Evolutionary conservation across 2,113 vertebrate species (phyloP), one percentile per base, ranked within the genome.

Genomic region (Amphiprion percula): DNA sequence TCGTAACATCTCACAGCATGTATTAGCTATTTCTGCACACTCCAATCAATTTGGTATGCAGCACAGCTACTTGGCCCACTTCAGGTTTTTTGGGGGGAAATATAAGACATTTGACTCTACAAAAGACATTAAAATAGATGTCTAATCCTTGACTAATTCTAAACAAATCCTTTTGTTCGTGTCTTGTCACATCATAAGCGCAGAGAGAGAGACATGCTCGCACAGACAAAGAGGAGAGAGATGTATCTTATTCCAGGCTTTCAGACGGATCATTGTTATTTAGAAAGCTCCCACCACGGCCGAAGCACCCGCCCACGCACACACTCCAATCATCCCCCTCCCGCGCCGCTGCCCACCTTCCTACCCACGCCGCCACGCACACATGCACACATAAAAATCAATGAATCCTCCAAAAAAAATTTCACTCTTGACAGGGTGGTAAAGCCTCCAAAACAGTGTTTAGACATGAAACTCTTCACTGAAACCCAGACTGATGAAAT

Each of bases 91-190:
- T 63, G 59, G 26, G 70, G 59, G 26, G 70, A 70, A 79, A 41
- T 61, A 24, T 23, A 77, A 82, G 61, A 79, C 77, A 67, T 74
- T 77, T 58, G 68, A 88, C 69, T 88, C 15, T 15, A 91, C 87
- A 91, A 81, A 90, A 83, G 86, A 83, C 60, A 9, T 86, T 70
- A 70, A 89, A 91, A 89, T 88, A 87, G 88, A 88, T 23, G 68
- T 82, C 83, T 93, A 89, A 91, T 90, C 88, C 88, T 69, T 37
- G 37, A 80, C 88, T 86, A 88, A 92, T 89, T 87, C 87, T 11
- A 78, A 62, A 46, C 81, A 63, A 82, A 80, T 90, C 86, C 84
- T 80, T 87, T 85, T 90, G 85, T 90, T 87, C 49, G 2, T 58
- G 44, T 89, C 73, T 46, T 82, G 84, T 83, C 88, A 81, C 79